These are phyloP conservation scores for Onychomys arenicola DNA, from an alignment of 2,797 vertebrate genomes.

Conservation along the genomic window DNA sequence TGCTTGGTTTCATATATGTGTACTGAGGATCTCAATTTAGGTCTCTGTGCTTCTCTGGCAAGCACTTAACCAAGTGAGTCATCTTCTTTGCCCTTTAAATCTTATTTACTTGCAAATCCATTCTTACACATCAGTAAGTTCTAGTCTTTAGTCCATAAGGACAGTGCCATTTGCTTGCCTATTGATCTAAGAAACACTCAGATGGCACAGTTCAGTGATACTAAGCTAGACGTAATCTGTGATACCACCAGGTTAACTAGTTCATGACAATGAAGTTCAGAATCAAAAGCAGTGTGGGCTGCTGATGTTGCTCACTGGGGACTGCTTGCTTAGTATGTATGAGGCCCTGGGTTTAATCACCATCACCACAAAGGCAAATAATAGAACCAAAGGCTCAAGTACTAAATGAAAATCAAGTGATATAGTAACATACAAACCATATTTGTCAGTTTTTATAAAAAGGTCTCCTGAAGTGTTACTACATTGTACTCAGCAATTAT, in stretches of 20 bases:
- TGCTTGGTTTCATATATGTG: background rate
- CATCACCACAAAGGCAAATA: background rate
- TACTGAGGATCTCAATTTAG: background rate
- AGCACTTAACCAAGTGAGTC: background rate
- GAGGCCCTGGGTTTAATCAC: background rate
- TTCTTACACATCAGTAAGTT: background rate
- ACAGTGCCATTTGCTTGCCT: background rate
- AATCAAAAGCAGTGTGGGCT: background rate
- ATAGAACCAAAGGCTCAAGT: background rate
- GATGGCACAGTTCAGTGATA: background rate
- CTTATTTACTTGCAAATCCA: background rate
- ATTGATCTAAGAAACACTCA: background rate
- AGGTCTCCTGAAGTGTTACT: fast-evolving
- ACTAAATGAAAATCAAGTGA: conserved; percentile 25
- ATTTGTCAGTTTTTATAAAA: background rate
- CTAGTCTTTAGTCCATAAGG: background rate
- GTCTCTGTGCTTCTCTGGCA: background rate
- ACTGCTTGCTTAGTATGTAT: too few species aligned
- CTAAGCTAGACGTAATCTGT: background rate
- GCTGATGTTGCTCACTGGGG: background rate
- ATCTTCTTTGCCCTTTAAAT: background rate
- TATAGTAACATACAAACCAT: background rate
- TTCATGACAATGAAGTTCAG: background rate
- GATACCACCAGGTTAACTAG: background rate
- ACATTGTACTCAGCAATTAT: background rate